phyloP scores from a whole-genome alignment of 35 echinoderm and acorn worm genomes.

The Eucidaris tribuloides region DNA sequence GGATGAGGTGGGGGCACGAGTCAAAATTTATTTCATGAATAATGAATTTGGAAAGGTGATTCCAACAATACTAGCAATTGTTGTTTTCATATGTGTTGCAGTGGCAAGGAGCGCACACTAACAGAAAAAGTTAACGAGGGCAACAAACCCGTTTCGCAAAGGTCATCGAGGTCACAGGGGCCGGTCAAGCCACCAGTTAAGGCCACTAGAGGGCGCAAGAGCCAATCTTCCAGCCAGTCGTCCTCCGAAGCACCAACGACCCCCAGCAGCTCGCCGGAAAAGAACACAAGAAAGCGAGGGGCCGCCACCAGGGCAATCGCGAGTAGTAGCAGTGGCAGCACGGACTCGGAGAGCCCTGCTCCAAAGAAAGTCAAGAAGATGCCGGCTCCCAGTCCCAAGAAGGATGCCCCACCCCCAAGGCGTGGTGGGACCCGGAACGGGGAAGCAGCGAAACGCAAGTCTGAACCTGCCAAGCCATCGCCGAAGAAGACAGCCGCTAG shows the following conservation, averaged over 20 bases:
- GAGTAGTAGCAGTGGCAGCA: neutral
- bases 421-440: too few species aligned
- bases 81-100: too few species aligned
- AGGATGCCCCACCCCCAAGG: too few species aligned
- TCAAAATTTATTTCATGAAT: too few species aligned
- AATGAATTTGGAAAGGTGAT: too few species aligned
- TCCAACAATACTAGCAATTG: too few species aligned
- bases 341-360: slow-evolving; percentile 3
- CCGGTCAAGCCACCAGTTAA: neutral
- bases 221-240: slow-evolving; percentile 18
- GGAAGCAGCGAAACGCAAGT: too few species aligned
- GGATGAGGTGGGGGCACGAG: too few species aligned
- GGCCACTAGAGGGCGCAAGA: neutral
- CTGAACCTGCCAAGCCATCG: too few species aligned
- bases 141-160: neutral
- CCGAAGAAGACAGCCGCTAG: too few species aligned
- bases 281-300: neutral
- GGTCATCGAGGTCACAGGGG: slow-evolving; percentile 3
- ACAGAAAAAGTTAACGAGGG: slow-evolving; percentile 18
- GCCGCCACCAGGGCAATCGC: neutral
- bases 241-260: neutral
- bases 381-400: neutral
- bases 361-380: slow-evolving; percentile 1
- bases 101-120: slow-evolving; percentile 17
- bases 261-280: neutral